Evolutionary conservation across 1,140 invertebrate species (phyloP).

Genomic region (Dendrolimus punctatus): DNA sequence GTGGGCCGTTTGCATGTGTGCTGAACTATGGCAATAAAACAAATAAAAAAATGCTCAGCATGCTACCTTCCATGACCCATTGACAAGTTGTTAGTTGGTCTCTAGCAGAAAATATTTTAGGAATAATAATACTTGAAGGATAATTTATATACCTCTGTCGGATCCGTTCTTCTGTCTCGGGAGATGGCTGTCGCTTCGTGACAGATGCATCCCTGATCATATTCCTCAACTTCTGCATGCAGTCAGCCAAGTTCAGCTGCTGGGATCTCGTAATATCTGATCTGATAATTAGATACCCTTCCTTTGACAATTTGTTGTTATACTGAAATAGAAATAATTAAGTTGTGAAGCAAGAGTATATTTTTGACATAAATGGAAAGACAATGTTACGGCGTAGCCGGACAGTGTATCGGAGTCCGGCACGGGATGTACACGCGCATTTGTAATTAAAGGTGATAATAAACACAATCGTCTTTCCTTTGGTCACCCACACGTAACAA

Average conservation of each 20-base stretch:
- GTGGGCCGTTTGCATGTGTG: too few relatives aligned
- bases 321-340: constrained; percentile 73
- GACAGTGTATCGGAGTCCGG: too few relatives aligned
- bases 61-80: too few relatives aligned
- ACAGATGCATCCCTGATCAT: constrained; percentile 77
- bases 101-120: background rate
- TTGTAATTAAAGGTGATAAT: too few relatives aligned
- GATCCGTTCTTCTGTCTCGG: constrained; percentile 51
- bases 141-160: constrained; percentile 36
- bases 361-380: too few relatives aligned
- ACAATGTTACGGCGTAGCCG: too few relatives aligned
- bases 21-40: too few relatives aligned
- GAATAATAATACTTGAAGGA: background rate
- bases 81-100: background rate
- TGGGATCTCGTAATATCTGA: constrained; percentile 93
- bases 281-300: constrained; percentile 87
- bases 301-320: constrained; percentile 83
- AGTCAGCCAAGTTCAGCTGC: constrained; percentile 92
- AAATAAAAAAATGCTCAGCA: too few relatives aligned
- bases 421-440: too few relatives aligned
- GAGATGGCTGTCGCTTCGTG: constrained; percentile 60
- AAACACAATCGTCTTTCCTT: too few relatives aligned
- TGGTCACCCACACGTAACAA: too few relatives aligned
- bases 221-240: constrained; percentile 85
- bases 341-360: background rate